Conservation (phyloP, 1,140 invertebrate species). For the Eupeodes corollae region DNA sequence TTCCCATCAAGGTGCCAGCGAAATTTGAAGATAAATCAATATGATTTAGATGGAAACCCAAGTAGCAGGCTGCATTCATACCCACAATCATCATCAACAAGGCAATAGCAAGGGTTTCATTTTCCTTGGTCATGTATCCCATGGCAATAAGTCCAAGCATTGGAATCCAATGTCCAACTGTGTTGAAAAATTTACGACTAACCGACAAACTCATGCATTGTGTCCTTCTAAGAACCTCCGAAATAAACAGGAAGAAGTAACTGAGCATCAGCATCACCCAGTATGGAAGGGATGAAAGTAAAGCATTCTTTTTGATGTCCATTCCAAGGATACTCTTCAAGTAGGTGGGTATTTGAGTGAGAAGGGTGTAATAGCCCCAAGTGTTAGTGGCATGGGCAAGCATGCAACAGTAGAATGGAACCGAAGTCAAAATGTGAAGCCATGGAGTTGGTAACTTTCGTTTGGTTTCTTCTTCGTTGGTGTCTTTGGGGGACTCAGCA, state of each 20-base stretch:
- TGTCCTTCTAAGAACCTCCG: constrained; percentile 42
- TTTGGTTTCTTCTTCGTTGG: neutral
- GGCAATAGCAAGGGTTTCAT: constrained; percentile 50
- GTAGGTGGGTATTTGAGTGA: constrained; percentile 86
- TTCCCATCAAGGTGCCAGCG: constrained; percentile 48
- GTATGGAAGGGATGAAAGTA: constrained; percentile 70
- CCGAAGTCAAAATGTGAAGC: constrained; percentile 60
- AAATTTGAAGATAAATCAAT: constrained; percentile 62
- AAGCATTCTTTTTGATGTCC: constrained; percentile 63
- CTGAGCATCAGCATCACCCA: constrained; percentile 57
- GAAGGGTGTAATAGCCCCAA: constrained; percentile 88
- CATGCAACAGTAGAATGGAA: constrained; percentile 73
- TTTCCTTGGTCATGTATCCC: constrained; percentile 51
- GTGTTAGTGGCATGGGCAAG: constrained; percentile 80
- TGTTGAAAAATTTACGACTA: constrained; percentile 57
- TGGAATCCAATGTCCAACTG: constrained; percentile 49
- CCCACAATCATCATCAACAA: constrained; percentile 17
- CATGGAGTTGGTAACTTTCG: constrained; percentile 48
- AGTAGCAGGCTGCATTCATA: too few species aligned
- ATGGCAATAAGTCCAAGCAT: constrained; percentile 50
- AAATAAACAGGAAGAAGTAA: constrained; percentile 52
- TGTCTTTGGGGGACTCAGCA: neutral
- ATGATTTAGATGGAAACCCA: constrained; percentile 42
- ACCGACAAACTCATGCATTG: constrained; percentile 42
- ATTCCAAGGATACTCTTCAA: constrained; percentile 70